Percentiles rank a stretch among this genome's conserved stretches.
These are phyloP conservation scores for Dendrolimus houi DNA, from an alignment of 2,888 invertebrate species.

Conservation along the genomic window DNA sequence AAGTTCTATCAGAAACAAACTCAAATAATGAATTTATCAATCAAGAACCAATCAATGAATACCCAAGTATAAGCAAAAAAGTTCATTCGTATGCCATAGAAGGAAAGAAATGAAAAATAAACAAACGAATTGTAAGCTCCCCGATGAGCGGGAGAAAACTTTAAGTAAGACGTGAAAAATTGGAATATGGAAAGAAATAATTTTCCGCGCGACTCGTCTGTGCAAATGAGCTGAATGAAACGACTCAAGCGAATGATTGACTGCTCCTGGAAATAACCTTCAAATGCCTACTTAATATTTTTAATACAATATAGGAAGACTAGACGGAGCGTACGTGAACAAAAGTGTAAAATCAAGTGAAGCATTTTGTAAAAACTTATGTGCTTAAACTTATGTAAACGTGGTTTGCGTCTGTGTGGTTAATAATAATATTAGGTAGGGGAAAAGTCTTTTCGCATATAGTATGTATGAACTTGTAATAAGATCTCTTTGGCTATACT, in stretches of 20 bases:
- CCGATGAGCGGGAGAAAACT: slow-evolving; percentile 44
- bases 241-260: slow-evolving; percentile 73
- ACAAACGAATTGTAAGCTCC: slow-evolving; percentile 48
- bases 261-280: slow-evolving; percentile 26
- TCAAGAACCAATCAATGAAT: slow-evolving; percentile 1
- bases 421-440: no score
- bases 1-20: background rate
- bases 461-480: no score
- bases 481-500: no score
- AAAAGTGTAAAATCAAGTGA: no score
- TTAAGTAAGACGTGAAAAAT: slow-evolving; percentile 74
- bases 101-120: slow-evolving; percentile 41
- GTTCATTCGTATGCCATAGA: no score
- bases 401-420: no score
- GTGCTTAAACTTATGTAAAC: no score
- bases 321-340: no score
- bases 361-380: no score
- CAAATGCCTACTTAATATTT: background rate
- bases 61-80: no score
- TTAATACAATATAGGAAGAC: no score
- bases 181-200: slow-evolving; percentile 75
- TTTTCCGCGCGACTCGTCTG: slow-evolving; percentile 73
- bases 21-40: background rate
- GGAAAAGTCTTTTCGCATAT: no score
- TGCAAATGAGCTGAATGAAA: slow-evolving; percentile 76